Base-by-base conservation (phyloP, 2,888 invertebrate genomes). In the Empis livida region DNA sequence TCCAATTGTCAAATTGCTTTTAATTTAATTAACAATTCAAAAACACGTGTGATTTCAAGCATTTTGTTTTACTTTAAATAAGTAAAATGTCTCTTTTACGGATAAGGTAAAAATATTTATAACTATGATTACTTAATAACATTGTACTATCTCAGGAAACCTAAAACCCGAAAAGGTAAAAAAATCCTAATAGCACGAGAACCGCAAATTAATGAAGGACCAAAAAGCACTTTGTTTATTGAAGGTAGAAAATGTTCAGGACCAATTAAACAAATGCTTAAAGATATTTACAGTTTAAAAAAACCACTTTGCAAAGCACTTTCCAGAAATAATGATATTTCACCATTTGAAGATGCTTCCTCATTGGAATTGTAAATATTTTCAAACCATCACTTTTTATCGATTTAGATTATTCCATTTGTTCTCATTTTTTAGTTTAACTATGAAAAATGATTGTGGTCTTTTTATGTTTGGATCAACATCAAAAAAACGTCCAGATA, bases 401-500 rank as follows among this genome's bases (percentile, higher is more conserved):
- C n/a, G n/a, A n/a, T n/a, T n/a, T n/a, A n/a, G n/a, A n/a, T 5
- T 20, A 20, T 5, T 5, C 20, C 20, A 20, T 23, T 11, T 10
- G 10, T 14, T 41, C 8, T 6, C 27, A 40, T 16, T 44, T 55
- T 70, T 5, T 64, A 79, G 74, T 60, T 75, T 78, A 57, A 80
- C 84, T 38, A 77, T 78, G 58, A 95, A 93, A 68, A 80, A 84
- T 62, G 92, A 97, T 68, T 79, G 90, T 13, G 81, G 94, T 0
- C 67, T 97, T 27, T 99, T 99, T 69, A 78, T 88, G 53, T 85
- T 95, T 62, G 91, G 86, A 4, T 87, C 88, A 2, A 89, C 95
- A 61, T 89, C 84, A 44, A 99, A 99, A 69, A 99, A 99, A 64
- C 75, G 95, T 13, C 96, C 96, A 0, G 80, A 95, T 62, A 96